phyloP scores from a whole-genome alignment of 2,113 vertebrate genomes.

The Rhipidura dahli region DNA sequence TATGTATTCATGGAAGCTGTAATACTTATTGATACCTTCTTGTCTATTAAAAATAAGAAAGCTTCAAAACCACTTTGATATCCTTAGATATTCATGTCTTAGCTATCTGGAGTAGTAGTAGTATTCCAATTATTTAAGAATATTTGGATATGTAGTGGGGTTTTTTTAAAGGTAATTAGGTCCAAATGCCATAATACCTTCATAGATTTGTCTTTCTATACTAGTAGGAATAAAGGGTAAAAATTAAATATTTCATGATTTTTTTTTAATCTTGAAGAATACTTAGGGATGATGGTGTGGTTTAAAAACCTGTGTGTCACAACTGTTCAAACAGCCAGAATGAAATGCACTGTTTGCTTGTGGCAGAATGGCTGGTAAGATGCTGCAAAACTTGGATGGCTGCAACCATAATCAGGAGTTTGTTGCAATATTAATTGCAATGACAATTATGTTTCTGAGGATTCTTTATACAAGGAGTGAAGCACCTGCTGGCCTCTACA shows the following conservation, averaged over 20 bases:
- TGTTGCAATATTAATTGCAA: background rate
- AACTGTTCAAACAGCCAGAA: background rate
- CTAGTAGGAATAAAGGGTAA: background rate
- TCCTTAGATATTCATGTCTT: background rate
- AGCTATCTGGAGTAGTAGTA: background rate
- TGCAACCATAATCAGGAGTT: background rate
- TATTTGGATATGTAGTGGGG: background rate
- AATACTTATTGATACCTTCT: background rate
- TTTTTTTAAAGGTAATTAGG: background rate
- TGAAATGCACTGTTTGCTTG: background rate
- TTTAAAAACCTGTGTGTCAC: background rate
- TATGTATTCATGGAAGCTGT: background rate
- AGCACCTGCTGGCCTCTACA: background rate
- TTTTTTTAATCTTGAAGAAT: background rate
- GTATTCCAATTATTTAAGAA: background rate
- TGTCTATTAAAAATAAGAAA: slow-evolving; percentile 4
- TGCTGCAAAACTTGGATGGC: background rate
- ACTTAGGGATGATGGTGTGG: background rate
- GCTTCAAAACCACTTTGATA: background rate
- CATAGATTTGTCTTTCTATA: background rate
- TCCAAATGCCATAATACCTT: background rate
- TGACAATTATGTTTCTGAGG: background rate
- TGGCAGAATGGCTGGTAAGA: background rate
- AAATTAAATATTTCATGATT: background rate
- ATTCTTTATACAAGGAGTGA: background rate